phyloP scores from a whole-genome alignment of 2,797 vertebrate genomes.

The Acrossocheilus wenchowensis region DNA sequence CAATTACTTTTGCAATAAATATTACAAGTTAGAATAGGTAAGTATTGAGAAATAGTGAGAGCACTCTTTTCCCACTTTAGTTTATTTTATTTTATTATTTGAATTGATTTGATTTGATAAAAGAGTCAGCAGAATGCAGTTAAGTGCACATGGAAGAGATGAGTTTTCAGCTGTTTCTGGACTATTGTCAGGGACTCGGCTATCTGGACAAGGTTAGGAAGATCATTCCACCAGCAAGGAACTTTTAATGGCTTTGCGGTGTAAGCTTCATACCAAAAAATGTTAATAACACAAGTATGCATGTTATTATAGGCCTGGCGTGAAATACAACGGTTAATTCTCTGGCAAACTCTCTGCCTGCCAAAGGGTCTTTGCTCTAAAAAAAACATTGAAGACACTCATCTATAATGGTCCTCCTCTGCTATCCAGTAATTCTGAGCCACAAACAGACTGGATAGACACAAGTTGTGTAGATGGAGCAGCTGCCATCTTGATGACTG shows the following conservation, averaged over 20 bases:
- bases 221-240: not conserved
- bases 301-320: not conserved
- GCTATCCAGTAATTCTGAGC: not conserved
- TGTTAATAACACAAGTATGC: not conserved
- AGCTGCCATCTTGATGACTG: slow-evolving; percentile 1
- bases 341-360: not conserved
- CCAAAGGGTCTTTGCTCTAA: not conserved
- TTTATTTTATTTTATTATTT: too few relatives aligned
- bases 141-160: not conserved
- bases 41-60: too few relatives aligned
- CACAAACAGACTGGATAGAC: slow-evolving; percentile 13
- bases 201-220: not conserved
- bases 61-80: not conserved
- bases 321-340: not conserved
- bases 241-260: not conserved
- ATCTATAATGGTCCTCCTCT: not conserved
- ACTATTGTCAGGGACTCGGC: not conserved
- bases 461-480: slow-evolving; percentile 19
- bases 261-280: not conserved
- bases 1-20: not conserved
- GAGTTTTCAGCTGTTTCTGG: not conserved
- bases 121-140: not conserved
- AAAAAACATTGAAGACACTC: not conserved
- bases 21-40: too few relatives aligned
- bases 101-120: too few relatives aligned